These are phyloP conservation scores for Pocillopora meandrina DNA, from an alignment of 92 coral and sea anemone genomes.

Conservation along the genomic window DNA sequence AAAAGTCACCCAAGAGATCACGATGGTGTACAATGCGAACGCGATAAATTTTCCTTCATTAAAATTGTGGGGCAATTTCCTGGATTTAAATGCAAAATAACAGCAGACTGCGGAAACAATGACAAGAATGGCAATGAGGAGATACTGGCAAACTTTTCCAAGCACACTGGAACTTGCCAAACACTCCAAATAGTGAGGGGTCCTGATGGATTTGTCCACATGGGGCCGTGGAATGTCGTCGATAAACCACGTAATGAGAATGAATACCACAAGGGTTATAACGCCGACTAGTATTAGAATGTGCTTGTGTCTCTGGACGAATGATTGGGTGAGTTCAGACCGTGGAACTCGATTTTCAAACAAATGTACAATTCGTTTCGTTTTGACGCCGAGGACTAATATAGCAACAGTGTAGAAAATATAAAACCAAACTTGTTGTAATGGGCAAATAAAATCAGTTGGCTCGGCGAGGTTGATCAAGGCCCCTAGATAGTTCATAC, in stretches of 20 bases:
- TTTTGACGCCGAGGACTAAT: constrained; percentile 77
- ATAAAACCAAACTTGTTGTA: constrained; percentile 73
- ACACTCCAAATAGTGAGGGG: constrained; percentile 52
- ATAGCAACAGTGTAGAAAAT: constrained; percentile 71
- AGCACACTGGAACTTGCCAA: constrained; percentile 35
- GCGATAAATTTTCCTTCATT: constrained; percentile 89
- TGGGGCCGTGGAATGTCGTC: constrained; percentile 65
- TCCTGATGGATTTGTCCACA: constrained; percentile 59
- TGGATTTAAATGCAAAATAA: constrained; percentile 75
- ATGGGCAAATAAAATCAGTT: constrained; percentile 51
- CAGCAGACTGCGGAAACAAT: constrained; percentile 63
- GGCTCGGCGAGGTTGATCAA: constrained; percentile 70
- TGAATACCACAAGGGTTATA: constrained; percentile 32
- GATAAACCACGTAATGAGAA: constrained; percentile 62
- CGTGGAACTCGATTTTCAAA: constrained; percentile 68
- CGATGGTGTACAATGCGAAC: constrained; percentile 67
- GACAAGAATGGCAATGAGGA: constrained; percentile 61
- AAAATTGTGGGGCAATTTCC: constrained; percentile 83
- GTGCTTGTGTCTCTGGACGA: constrained; percentile 57
- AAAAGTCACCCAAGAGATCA: constrained; percentile 77
- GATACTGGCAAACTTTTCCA: constrained; percentile 67
- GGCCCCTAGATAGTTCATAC: constrained; percentile 75
- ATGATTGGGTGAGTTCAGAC: constrained; percentile 52
- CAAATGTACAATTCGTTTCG: constrained; percentile 70
- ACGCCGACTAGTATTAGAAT: constrained; percentile 51